phyloP scores from a whole-genome alignment of 1,140 invertebrate species.

The Whitmania pigra region DNA sequence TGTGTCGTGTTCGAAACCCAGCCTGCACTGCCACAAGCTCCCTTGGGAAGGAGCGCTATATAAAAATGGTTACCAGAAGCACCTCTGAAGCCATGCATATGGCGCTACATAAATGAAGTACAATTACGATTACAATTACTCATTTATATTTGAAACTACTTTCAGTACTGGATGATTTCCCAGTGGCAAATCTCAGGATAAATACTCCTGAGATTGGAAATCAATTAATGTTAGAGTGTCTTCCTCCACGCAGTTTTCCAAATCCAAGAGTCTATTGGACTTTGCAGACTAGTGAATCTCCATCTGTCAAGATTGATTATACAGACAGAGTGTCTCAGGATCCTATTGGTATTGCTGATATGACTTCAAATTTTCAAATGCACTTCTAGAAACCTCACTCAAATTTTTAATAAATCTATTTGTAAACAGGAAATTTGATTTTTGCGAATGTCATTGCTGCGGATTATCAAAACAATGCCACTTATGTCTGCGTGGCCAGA shows the following conservation, averaged over 20 bases:
- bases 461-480: slow-evolving; percentile 16
- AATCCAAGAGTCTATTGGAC: slow-evolving; percentile 34
- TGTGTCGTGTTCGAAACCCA: too few relatives aligned
- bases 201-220: slow-evolving; percentile 25
- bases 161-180: slow-evolving; percentile 14
- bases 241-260: slow-evolving; percentile 36
- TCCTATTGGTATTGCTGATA: slow-evolving; percentile 33
- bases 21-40: too few relatives aligned
- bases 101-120: too few relatives aligned
- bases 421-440: slow-evolving; percentile 23
- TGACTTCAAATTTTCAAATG: too few relatives aligned
- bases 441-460: slow-evolving; percentile 19
- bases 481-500: slow-evolving; percentile 22
- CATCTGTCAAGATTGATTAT: slow-evolving; percentile 31
- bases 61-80: too few relatives aligned
- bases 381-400: neutral
- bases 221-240: slow-evolving; percentile 29
- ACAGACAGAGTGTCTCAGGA: slow-evolving; percentile 35
- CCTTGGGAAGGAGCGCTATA: too few relatives aligned
- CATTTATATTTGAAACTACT: neutral
- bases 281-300: slow-evolving; percentile 15
- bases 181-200: slow-evolving; percentile 10
- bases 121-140: too few relatives aligned
- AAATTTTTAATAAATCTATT: neutral
- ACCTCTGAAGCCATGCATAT: too few relatives aligned